A percentile compares a stretch with the other conserved stretches of the same genome.
phyloP scores from a whole-genome alignment of 2,797 vertebrate genomes.

The Apogon hyalosoma region DNA sequence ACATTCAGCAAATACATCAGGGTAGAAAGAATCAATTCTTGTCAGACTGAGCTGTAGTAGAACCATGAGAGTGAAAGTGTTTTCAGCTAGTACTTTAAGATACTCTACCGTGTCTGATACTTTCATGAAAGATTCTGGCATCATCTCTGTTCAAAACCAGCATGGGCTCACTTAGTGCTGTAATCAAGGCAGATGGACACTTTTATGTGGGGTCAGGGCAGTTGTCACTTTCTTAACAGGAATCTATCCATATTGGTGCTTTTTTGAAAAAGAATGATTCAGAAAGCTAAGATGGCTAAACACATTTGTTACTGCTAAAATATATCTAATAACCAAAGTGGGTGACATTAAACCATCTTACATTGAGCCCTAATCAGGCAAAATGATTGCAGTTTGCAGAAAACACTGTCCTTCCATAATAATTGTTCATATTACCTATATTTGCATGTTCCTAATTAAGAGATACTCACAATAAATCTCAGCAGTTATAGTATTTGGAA shows the following conservation, averaged over 20 bases:
- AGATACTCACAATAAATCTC: neutral
- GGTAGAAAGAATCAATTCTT: conserved; percentile 26
- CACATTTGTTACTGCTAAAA: conserved; percentile 17
- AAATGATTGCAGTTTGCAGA: conserved; percentile 8
- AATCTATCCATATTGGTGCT: conserved; percentile 17
- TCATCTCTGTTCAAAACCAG: conserved; percentile 86
- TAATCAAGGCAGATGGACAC: conserved; percentile 83
- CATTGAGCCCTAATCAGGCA: conserved; percentile 8
- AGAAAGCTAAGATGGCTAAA: conserved; percentile 19
- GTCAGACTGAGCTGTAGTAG: conserved; percentile 32
- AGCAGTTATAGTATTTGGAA: neutral
- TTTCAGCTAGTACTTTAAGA: conserved; percentile 67
- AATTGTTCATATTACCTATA: neutral
- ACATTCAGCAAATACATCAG: conserved; percentile 46
- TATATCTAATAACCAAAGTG: conserved; percentile 18
- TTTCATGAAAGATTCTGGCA: conserved; percentile 85
- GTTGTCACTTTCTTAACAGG: conserved; percentile 49
- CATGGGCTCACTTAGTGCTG: conserved; percentile 84
- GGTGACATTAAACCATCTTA: conserved; percentile 11
- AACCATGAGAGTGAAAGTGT: conserved; percentile 26
- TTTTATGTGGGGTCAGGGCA: conserved; percentile 66
- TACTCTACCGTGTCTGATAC: conserved; percentile 87
- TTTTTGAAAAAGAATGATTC: conserved; percentile 3
- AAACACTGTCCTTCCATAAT: conserved; percentile 2
- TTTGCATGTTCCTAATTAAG: conserved; percentile 15